Evolutionary conservation across 2,888 invertebrate species (phyloP).

Genomic region (Lamellibrachia satsuma): DNA sequence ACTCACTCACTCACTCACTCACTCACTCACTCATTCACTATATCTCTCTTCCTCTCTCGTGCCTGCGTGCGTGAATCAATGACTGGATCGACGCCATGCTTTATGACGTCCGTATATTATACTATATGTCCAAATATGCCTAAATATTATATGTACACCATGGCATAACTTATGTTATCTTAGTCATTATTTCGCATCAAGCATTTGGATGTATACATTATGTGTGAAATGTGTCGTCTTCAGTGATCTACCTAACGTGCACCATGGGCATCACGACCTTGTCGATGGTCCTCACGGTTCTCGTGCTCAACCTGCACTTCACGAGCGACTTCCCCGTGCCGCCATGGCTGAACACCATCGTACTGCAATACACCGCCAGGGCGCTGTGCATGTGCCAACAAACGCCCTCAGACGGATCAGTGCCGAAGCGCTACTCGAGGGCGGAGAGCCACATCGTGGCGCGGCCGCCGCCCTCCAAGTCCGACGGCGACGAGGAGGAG

Average conservation of each 20-base stretch:
- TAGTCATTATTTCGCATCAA: too few species aligned
- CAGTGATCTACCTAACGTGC: conserved; percentile 39
- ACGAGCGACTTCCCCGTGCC: conserved; percentile 36
- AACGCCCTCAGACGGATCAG: background rate
- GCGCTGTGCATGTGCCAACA: conserved; percentile 32
- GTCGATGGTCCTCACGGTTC: conserved; percentile 38
- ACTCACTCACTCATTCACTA: too few species aligned
- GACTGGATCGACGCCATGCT: too few species aligned
- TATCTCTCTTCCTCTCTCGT: too few species aligned
- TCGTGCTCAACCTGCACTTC: conserved; percentile 36
- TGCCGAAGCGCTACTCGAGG: background rate
- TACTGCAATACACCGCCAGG: conserved; percentile 34
- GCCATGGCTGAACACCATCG: conserved; percentile 25
- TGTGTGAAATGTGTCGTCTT: background rate
- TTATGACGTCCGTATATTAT: too few species aligned
- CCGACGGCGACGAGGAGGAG: conserved; percentile 6
- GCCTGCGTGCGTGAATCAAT: too few species aligned
- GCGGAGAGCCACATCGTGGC: background rate
- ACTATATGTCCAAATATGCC: too few species aligned
- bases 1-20: too few species aligned
- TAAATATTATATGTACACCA: too few species aligned
- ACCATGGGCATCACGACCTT: conserved; percentile 40
- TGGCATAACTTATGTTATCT: too few species aligned
- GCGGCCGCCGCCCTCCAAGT: background rate
- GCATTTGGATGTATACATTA: background rate